Evolutionary conservation across 2,888 invertebrate genomes (phyloP).

Genomic region (Nemurella pictetii): DNA sequence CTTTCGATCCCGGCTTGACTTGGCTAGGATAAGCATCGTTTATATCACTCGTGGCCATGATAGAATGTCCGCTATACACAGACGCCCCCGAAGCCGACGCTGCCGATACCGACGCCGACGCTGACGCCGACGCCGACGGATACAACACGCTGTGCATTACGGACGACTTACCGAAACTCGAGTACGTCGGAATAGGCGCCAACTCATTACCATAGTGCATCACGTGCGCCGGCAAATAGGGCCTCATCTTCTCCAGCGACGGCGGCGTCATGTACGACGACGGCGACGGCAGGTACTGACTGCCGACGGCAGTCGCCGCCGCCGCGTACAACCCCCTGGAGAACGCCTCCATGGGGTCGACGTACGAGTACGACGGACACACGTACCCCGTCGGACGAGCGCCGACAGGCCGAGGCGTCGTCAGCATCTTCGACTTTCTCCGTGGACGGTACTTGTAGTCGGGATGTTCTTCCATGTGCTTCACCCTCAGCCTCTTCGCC

Average conservation of each 20-base stretch:
- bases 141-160: not conserved
- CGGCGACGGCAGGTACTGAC: not conserved
- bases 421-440: constrained; percentile 47
- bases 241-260: not conserved
- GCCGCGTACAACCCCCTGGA: constrained; percentile 30
- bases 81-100: not conserved
- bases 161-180: not conserved
- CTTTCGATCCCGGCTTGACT: not conserved
- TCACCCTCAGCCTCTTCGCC: constrained; percentile 55
- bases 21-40: not conserved
- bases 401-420: not conserved
- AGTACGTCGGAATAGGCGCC: not conserved
- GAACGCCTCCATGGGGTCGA: constrained; percentile 33
- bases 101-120: not conserved
- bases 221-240: not conserved
- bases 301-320: not conserved
- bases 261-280: constrained; percentile 4
- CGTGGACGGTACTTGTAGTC: constrained; percentile 54
- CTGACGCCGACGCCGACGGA: not conserved
- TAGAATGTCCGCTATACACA: not conserved
- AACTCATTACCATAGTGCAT: not conserved
- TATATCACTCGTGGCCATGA: not conserved
- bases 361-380: constrained; percentile 29
- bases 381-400: not conserved
- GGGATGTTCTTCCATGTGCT: constrained; percentile 55